Percentiles rank a stretch among this genome's conserved stretches.
Conservation (phyloP, 2,797 vertebrate genomes). For the Paramormyrops hopkinsi region DNA sequence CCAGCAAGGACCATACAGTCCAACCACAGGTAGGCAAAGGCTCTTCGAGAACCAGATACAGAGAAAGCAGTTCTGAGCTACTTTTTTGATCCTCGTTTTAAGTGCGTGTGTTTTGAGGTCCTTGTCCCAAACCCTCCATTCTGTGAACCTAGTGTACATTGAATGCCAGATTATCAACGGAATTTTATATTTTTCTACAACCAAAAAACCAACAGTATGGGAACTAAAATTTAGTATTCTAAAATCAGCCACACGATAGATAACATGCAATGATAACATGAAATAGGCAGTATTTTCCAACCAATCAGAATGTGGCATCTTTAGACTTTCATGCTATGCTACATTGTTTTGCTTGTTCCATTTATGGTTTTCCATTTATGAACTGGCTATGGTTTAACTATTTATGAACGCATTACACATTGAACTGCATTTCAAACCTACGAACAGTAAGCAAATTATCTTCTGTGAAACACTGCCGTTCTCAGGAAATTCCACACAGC, state of each 20-base stretch:
- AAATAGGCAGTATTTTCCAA: neutral
- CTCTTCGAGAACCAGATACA: constrained; percentile 18
- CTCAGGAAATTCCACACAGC: neutral
- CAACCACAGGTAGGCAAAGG: constrained; percentile 40
- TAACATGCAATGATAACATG: neutral
- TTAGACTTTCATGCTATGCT: neutral
- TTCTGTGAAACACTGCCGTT: neutral
- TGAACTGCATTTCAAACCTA: neutral
- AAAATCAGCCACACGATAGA: neutral
- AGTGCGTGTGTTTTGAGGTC: neutral
- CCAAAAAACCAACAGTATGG: neutral
- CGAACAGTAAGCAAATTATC: neutral
- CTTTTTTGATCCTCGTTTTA: constrained; percentile 19
- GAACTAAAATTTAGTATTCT: neutral
- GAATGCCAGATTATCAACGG: neutral
- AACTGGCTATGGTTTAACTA: neutral
- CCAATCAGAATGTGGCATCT: neutral
- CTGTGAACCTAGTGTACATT: neutral
- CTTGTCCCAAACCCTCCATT: neutral
- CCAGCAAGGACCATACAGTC: constrained; percentile 31
- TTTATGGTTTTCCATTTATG: neutral
- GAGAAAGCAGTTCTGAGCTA: neutral
- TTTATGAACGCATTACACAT: neutral
- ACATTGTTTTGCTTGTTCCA: neutral
- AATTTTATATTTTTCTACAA: neutral